Evolutionary conservation across 2,113 vertebrate genomes (phyloP), one percentile per base, ranked within the genome.

Genomic region (Artemisiospiza belli): DNA sequence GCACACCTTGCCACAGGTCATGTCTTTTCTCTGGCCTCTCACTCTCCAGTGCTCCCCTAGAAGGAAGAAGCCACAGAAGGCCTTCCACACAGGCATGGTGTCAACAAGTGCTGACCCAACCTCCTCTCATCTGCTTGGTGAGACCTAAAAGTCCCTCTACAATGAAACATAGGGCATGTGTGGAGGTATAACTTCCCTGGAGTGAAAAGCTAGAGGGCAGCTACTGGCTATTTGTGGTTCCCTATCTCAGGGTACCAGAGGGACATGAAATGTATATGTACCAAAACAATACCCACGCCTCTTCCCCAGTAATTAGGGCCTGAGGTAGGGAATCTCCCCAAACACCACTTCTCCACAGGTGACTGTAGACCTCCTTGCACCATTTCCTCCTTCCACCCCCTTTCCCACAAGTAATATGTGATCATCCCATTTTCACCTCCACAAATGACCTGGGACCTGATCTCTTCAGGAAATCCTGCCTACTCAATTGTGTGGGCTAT

Each of bases 381-480:
- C 43, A 55, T 67, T 83, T 95, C 77, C 30, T 87, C 44, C 86
- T 95, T 47, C 61, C 47, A 67, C 10, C 44, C 12, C 10, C 33
- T 68, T 75, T 75, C 51, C 80, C 89, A 75, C 73, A 92, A 64
- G 47, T 46, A 63, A 63, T 64, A 85, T 0, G 0, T 80, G 58
- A 86, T 79, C 30, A 15, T 80, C 73, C 57, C 61, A 49, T 58
- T 54, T 61, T 89, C 69, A 81, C 47, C 37, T 90, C 76, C n/a
- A 47, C 1, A 0, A 76, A 58, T 69, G 35, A 75, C 57, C 37
- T 17, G 30, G 47, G 61, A 78, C 85, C 25, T 12, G 0, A 63
- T 59, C 43, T 39, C 63, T 86, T 83, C 80, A 89, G 43, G 46
- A 96, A 83, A 83, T 77, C 69, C 83, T 93, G 55, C 83, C 84